Base-by-base conservation (phyloP, 2,888 invertebrate genomes). In the Rhorus exstirpatorius region DNA sequence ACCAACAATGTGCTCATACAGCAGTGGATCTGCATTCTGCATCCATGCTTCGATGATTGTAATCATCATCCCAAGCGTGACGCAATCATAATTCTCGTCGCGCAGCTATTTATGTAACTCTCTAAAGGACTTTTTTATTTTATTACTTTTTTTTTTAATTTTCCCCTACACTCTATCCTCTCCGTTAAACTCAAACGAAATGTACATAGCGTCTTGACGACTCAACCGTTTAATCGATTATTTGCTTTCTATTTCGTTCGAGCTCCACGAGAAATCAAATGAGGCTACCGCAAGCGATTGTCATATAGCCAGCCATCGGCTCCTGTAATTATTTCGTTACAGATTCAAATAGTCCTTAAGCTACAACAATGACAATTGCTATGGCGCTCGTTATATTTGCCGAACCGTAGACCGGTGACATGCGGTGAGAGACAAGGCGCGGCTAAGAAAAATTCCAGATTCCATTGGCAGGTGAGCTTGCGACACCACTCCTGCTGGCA, bases 51-150 rank as follows among this genome's bases (percentile, higher is more conserved):
- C 78, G 75, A 74, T 68, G 72, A 82, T 78, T 51, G 60, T 58
- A 65, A 76, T 77, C 68, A 58, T 74, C 68, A 77, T 68, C 60
- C 60, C 60, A 41, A 79, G 65, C 78, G 58, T 82, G 82, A 75
- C 82, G 82, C 82, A 79, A 82, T 60, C 44, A 78, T 74, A 78
- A 63, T 60, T 74, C 44, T 63, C 68, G 58, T 79, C 75, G 41
- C 68, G 35, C 26, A 49, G 51, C 53, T 74, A 74, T 81, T 81
- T 74, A 78, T 74, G 58, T 65, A 75, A 75, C 51, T 81, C 46
- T 61, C 53, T 38, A 61, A 24, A 19, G 68, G 8, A 41, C 38
- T 61, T 44, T 53, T 71, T 55, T 44, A 58, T n/a, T 58, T 60
- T 75, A 14, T 65, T 7, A 3, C 10, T 35, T 68, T 71, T 55